phyloP scores from a whole-genome alignment of 1,140 invertebrate species.

The Plectus sambesii region DNA sequence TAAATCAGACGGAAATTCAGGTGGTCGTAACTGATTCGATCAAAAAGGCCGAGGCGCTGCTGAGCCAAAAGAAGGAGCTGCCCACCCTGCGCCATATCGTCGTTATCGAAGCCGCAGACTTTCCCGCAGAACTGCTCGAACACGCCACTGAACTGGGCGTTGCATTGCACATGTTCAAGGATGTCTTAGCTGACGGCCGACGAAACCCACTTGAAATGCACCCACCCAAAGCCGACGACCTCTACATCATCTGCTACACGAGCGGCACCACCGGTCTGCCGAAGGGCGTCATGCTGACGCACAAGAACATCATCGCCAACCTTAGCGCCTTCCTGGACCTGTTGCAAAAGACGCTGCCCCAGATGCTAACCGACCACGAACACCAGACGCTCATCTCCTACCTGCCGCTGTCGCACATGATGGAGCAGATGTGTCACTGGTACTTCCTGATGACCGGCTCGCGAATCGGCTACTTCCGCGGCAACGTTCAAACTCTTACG shows the following conservation, averaged over 20 bases:
- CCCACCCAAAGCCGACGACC: constrained; percentile 66
- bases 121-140: not conserved
- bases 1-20: constrained; percentile 59
- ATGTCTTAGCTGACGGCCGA: constrained; percentile 13
- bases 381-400: constrained; percentile 60
- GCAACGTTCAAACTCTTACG: constrained; percentile 72
- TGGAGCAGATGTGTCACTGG: constrained; percentile 49
- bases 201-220: constrained; percentile 1
- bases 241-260: constrained; percentile 89
- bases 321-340: constrained; percentile 56
- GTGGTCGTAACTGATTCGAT: too few relatives aligned
- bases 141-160: constrained; percentile 11
- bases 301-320: constrained; percentile 77
- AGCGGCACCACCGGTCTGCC: constrained; percentile 91
- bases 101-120: constrained; percentile 17
- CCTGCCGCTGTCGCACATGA: constrained; percentile 84
- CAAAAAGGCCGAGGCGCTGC: constrained; percentile 7
- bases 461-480: constrained; percentile 77
- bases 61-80: constrained; percentile 13
- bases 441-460: constrained; percentile 56
- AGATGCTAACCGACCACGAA: constrained; percentile 14
- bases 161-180: constrained; percentile 19
- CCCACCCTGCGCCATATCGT: constrained; percentile 26
- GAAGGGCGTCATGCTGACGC: constrained; percentile 90
- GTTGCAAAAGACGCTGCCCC: constrained; percentile 20